A percentile compares a stretch with the other conserved stretches of the same genome.
Evolutionary conservation across 2,888 invertebrate genomes (phyloP).

Genomic region (Teinopalpus imperialis): DNA sequence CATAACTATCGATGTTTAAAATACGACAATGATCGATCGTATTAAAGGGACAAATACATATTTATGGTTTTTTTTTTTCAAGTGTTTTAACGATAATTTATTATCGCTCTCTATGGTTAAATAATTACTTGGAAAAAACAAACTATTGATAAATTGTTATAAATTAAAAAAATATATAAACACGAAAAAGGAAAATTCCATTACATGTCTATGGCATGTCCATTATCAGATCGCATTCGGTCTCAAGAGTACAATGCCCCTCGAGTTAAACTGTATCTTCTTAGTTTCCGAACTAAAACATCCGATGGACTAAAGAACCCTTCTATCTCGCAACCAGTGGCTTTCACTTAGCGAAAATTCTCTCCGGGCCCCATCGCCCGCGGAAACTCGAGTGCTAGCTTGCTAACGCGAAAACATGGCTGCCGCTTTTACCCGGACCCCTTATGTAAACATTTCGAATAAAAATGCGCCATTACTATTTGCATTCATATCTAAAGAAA

Average conservation of each 20-base stretch:
- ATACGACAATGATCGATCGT: too few relatives aligned
- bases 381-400: slow-evolving; percentile 48
- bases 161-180: too few relatives aligned
- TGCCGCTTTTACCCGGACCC: slow-evolving; percentile 61
- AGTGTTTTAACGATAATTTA: too few relatives aligned
- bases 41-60: too few relatives aligned
- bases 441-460: slow-evolving; percentile 79
- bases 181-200: too few relatives aligned
- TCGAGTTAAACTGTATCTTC: slow-evolving; percentile 8
- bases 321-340: slow-evolving; percentile 26
- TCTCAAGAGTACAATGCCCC: neutral
- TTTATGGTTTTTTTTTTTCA: too few relatives aligned
- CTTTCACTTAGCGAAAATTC: slow-evolving; percentile 28
- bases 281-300: slow-evolving; percentile 19
- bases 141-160: too few relatives aligned
- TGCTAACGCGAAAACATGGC: slow-evolving; percentile 69
- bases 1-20: too few relatives aligned
- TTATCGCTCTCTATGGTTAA: too few relatives aligned
- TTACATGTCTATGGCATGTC: too few relatives aligned
- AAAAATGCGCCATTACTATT: slow-evolving; percentile 82
- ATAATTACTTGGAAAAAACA: too few relatives aligned
- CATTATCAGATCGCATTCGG: neutral
- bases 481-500: slow-evolving; percentile 82
- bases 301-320: slow-evolving; percentile 12
- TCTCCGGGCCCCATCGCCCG: slow-evolving; percentile 6